Evolutionary conservation across 2,113 vertebrate genomes (phyloP).

Genomic region (Columba livia): DNA sequence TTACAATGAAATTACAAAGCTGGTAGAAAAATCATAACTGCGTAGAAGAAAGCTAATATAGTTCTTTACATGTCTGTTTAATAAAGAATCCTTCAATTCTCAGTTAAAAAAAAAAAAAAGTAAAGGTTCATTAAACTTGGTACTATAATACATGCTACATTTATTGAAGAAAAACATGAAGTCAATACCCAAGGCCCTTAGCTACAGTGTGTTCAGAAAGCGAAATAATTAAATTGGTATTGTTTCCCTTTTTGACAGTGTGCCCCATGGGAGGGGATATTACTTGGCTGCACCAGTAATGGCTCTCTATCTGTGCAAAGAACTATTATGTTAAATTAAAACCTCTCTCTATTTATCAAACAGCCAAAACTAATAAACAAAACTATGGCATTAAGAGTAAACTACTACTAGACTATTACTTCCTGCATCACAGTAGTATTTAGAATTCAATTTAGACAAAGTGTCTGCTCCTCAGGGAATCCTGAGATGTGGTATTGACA

Average conservation of each 20-base stretch:
- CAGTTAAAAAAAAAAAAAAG: not conserved
- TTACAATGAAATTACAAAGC: slow-evolving; percentile 7
- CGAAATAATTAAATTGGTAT: slow-evolving; percentile 32
- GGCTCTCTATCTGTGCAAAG: not conserved
- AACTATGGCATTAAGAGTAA: not conserved
- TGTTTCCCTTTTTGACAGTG: not conserved
- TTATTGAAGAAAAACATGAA: slow-evolving; percentile 40
- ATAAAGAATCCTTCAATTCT: slow-evolving; percentile 5
- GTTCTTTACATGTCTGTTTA: not conserved
- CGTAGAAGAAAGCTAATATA: not conserved
- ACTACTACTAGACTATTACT: slow-evolving; percentile 19
- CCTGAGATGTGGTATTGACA: not conserved
- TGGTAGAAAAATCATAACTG: not conserved
- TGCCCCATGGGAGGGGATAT: slow-evolving; percentile 14
- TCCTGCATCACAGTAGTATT: slow-evolving; percentile 29
- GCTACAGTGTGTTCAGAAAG: not conserved
- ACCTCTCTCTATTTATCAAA: slow-evolving; percentile 33
- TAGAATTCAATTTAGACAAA: slow-evolving; percentile 18
- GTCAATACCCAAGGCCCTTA: not conserved
- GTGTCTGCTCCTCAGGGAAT: not conserved
- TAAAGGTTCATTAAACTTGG: slow-evolving; percentile 23
- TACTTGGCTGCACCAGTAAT: slow-evolving; percentile 1
- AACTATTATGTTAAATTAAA: slow-evolving; percentile 42
- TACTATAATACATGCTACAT: not conserved
- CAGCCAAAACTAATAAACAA: slow-evolving; percentile 33